A percentile compares a stretch with the other conserved stretches of the same genome.
These are phyloP conservation scores for Diadema setosum DNA, from an alignment of 35 echinoderm and acorn worm genomes.

Conservation along the genomic window DNA sequence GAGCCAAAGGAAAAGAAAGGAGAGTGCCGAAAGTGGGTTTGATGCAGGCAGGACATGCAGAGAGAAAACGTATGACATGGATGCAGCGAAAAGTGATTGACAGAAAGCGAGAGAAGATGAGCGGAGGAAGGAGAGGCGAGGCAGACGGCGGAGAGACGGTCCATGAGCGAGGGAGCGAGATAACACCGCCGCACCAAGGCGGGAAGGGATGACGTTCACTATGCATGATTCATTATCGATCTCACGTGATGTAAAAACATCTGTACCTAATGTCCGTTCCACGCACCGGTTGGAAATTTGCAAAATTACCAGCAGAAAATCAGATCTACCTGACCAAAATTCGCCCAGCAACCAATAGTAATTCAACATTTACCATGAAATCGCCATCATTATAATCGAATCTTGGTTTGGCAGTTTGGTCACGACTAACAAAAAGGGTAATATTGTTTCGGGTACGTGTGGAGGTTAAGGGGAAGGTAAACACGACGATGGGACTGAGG, in stretches of 20 bases:
- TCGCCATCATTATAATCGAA: constrained; percentile 20
- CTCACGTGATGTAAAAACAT: background rate
- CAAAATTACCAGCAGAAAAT: background rate
- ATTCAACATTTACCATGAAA: constrained; percentile 18
- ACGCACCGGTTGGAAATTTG: background rate
- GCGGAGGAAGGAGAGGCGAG: background rate
- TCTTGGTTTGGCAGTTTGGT: background rate
- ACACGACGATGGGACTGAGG: too few species aligned
- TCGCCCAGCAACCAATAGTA: background rate
- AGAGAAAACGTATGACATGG: too few species aligned
- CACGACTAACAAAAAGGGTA: too few species aligned
- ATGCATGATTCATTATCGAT: background rate
- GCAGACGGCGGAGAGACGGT: too few species aligned
- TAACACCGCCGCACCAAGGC: background rate
- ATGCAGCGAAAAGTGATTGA: too few species aligned
- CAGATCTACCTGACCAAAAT: background rate
- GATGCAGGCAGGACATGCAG: background rate
- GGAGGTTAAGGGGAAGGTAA: too few species aligned
- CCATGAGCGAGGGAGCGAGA: background rate
- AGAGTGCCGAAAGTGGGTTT: too few species aligned
- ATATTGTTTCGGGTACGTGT: too few species aligned
- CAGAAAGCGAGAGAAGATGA: background rate
- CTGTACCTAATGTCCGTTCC: background rate
- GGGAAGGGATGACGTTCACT: background rate
- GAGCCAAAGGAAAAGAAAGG: too few species aligned